These are phyloP conservation scores for Dexiosoma caninum DNA, from an alignment of 2,888 invertebrate genomes.

Conservation along the genomic window DNA sequence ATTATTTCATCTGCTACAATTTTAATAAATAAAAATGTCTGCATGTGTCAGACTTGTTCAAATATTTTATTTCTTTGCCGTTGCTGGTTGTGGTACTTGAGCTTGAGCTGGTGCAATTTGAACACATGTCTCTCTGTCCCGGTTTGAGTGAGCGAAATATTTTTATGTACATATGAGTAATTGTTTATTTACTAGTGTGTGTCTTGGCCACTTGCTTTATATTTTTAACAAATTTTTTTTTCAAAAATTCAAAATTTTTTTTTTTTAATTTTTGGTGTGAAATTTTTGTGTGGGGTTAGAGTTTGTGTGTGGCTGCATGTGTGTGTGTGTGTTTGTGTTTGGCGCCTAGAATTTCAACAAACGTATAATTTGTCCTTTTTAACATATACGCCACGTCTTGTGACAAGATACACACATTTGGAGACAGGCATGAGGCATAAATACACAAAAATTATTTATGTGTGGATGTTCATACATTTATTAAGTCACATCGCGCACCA, in stretches of 20 bases:
- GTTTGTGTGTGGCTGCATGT: background rate
- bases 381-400: slow-evolving; percentile 39
- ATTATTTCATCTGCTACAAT: slow-evolving; percentile 1
- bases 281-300: background rate
- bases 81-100: too few species aligned
- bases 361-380: slow-evolving; percentile 40
- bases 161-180: background rate
- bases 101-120: background rate
- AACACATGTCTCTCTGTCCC: background rate
- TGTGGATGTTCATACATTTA: background rate
- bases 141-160: background rate
- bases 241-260: slow-evolving; percentile 5
- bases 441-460: slow-evolving; percentile 21
- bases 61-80: slow-evolving; percentile 24
- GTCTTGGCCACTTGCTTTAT: slow-evolving; percentile 49
- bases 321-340: slow-evolving; percentile 52
- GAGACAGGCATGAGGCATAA: slow-evolving; percentile 37
- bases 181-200: slow-evolving; percentile 16
- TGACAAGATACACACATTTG: slow-evolving; percentile 43
- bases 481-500: background rate
- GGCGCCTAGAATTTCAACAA: slow-evolving; percentile 60
- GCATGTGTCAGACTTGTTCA: slow-evolving; percentile 30
- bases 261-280: slow-evolving; percentile 10
- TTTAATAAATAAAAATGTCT: slow-evolving; percentile 32
- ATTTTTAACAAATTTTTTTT: slow-evolving; percentile 26